phyloP scores from a whole-genome alignment of 1,140 invertebrate species.

The Drosophila navojoa region DNA sequence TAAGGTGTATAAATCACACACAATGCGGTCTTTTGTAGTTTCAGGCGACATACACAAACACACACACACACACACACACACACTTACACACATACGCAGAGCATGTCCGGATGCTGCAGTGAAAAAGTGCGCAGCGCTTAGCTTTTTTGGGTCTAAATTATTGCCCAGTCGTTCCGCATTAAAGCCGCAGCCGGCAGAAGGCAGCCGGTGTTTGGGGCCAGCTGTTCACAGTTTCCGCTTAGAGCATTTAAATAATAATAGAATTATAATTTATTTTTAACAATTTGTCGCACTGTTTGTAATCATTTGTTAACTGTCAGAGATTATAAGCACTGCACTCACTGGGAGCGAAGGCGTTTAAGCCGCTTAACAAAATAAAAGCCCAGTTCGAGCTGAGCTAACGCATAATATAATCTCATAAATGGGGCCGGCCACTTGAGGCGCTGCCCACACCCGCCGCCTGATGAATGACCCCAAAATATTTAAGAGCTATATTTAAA shows the following conservation, averaged over 20 bases:
- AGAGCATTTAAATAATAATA: conserved; percentile 77
- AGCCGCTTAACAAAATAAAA: conserved; percentile 61
- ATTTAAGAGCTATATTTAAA: conserved; percentile 81
- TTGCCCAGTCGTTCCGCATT: conserved; percentile 58
- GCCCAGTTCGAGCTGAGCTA: conserved; percentile 23
- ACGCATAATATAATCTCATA: conserved; percentile 40
- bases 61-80: conserved; percentile 22
- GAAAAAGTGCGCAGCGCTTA: conserved; percentile 67
- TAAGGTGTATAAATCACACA: conserved; percentile 82
- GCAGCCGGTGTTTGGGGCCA: conserved; percentile 34
- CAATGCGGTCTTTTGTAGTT: conserved; percentile 81
- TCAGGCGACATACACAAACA: conserved; percentile 60
- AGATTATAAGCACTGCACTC: conserved; percentile 36
- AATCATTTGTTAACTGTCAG: conserved; percentile 80
- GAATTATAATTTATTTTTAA: conserved; percentile 78
- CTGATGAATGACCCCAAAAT: conserved; percentile 75
- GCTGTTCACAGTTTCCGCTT: conserved; percentile 68
- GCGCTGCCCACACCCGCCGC: conserved; percentile 17
- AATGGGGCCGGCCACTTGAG: conserved; percentile 53
- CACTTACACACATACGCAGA: conserved; percentile 21
- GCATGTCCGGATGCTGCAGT: conserved; percentile 41
- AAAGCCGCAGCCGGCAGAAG: conserved; percentile 35
- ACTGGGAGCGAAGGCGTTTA: conserved; percentile 57
- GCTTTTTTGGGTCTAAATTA: conserved; percentile 60
- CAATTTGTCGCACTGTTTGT: conserved; percentile 80